These are phyloP conservation scores for Halichoeres trimaculatus DNA, from an alignment of 2,113 vertebrate genomes.

Conservation along the genomic window DNA sequence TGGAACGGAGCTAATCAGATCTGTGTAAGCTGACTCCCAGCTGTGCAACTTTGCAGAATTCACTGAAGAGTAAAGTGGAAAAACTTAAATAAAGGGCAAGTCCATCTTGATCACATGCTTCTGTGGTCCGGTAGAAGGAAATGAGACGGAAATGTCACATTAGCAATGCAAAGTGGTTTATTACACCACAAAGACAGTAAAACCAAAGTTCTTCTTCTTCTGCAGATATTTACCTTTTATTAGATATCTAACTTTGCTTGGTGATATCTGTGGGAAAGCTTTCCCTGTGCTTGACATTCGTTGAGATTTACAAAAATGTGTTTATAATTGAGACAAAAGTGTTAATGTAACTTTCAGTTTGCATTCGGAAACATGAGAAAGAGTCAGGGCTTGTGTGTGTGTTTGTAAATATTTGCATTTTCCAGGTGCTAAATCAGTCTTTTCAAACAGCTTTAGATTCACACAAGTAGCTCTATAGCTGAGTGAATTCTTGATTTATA, in stretches of 20 bases:
- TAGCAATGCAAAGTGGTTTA: slow-evolving; percentile 51
- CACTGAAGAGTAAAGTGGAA: slow-evolving; percentile 53
- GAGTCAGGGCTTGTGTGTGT: too few relatives aligned
- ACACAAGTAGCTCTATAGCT: slow-evolving; percentile 16
- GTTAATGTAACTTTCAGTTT: neutral
- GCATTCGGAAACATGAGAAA: neutral
- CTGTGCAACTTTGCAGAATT: slow-evolving; percentile 57
- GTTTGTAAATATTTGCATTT: too few relatives aligned
- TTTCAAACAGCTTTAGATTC: neutral
- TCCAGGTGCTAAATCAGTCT: too few relatives aligned
- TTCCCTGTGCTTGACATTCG: neutral
- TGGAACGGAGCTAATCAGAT: slow-evolving; percentile 69
- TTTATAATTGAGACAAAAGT: neutral
- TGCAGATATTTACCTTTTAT: slow-evolving; percentile 13
- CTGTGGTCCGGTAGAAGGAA: slow-evolving; percentile 51
- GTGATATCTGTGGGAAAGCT: neutral
- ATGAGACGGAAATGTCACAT: slow-evolving; percentile 73
- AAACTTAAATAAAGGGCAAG: slow-evolving; percentile 72
- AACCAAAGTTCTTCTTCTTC: neutral
- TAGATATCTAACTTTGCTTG: slow-evolving; percentile 1
- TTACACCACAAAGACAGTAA: slow-evolving; percentile 26
- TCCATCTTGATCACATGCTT: slow-evolving; percentile 69
- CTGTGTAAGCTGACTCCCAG: slow-evolving; percentile 44
- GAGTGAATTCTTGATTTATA: slow-evolving; percentile 17
- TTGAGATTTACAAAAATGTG: neutral